Conservation (phyloP, 2,113 vertebrate genomes). For the Sinocyclocheilus anshuiensis region DNA sequence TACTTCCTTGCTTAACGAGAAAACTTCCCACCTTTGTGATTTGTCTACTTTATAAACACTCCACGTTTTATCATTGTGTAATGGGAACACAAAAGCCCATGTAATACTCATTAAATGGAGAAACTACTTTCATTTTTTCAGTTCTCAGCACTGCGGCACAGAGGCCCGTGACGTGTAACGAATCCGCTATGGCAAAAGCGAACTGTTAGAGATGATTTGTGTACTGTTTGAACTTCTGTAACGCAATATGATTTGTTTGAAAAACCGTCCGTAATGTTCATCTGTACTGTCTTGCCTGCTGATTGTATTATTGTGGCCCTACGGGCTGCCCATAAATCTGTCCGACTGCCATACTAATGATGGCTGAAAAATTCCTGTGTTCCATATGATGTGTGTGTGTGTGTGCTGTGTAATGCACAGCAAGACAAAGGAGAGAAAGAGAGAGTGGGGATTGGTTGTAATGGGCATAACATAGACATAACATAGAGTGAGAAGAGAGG, state of each 20-base stretch:
- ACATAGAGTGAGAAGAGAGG: constrained; percentile 56
- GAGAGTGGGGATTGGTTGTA: constrained; percentile 53
- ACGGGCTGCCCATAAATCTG: constrained; percentile 43
- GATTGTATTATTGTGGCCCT: constrained; percentile 53
- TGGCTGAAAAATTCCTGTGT: constrained; percentile 48
- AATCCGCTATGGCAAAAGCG: neutral
- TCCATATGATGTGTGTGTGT: neutral
- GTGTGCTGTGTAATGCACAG: constrained; percentile 3
- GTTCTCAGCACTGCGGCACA: constrained; percentile 1
- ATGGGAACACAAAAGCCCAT: constrained; percentile 17
- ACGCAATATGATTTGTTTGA: constrained; percentile 32
- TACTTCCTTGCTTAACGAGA: neutral
- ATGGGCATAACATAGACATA: constrained; percentile 60
- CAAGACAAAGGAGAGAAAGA: constrained; percentile 48
- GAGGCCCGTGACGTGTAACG: neutral
- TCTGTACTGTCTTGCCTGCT: constrained; percentile 34
- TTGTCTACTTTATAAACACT: constrained; percentile 20
- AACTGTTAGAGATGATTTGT: constrained; percentile 30
- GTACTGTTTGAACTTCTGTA: constrained; percentile 23
- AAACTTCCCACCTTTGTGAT: neutral
- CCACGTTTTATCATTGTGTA: constrained; percentile 7
- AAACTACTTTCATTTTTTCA: neutral
- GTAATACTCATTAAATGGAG: constrained; percentile 27
- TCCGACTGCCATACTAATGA: constrained; percentile 49
- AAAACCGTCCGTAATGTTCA: neutral